Conservation (phyloP, 2,797 vertebrate genomes). For the Poecilia picta region DNA sequence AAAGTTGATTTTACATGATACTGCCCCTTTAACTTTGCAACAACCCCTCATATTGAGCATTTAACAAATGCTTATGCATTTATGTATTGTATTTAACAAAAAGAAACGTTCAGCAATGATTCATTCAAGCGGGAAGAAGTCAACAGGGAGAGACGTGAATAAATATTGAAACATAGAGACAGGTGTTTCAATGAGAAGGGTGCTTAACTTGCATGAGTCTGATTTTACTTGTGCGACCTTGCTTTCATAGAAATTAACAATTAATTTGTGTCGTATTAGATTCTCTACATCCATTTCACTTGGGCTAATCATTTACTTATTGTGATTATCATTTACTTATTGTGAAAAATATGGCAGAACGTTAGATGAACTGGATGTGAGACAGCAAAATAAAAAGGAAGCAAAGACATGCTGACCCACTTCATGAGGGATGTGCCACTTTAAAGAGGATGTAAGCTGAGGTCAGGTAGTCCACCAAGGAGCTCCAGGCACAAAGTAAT, state of each 20-base stretch:
- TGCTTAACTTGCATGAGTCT: constrained; percentile 28
- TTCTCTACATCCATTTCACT: not conserved
- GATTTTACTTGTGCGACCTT: constrained; percentile 10
- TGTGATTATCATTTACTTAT: too few relatives aligned
- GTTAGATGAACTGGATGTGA: constrained; percentile 11
- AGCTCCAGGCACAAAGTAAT: constrained; percentile 27
- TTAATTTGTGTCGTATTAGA: constrained; percentile 4
- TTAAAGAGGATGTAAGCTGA: constrained; percentile 45
- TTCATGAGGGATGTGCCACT: constrained; percentile 65
- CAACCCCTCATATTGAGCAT: not conserved
- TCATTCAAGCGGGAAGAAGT: not conserved
- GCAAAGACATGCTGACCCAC: constrained; percentile 76
- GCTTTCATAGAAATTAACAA: constrained; percentile 13
- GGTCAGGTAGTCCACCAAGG: constrained; percentile 60
- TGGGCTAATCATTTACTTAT: not conserved
- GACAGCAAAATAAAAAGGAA: constrained; percentile 11
- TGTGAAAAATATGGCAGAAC: constrained; percentile 19
- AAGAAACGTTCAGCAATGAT: not conserved
- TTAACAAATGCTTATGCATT: too few relatives aligned
- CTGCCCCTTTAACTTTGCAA: not conserved
- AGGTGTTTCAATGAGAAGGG: not conserved
- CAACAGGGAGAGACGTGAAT: not conserved
- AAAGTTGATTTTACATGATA: too few relatives aligned
- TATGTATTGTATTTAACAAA: not conserved
- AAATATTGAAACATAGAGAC: not conserved